phyloP scores from a whole-genome alignment of 2,888 invertebrate genomes.

The Sepiola atlantica region DNA sequence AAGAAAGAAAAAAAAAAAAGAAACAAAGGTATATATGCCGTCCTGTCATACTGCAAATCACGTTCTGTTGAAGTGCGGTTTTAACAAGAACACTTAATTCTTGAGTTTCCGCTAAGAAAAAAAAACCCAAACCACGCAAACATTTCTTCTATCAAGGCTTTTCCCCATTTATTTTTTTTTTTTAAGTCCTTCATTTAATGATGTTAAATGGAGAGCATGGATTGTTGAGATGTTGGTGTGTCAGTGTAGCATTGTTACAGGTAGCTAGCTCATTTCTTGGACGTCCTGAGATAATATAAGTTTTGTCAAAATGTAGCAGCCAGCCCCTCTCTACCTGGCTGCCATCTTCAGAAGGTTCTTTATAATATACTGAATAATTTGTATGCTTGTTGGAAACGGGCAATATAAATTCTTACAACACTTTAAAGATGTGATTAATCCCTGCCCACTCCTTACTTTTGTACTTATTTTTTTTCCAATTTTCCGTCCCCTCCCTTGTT shows the following conservation, averaged over 20 bases:
- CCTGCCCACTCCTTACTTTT: background rate
- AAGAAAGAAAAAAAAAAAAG: background rate
- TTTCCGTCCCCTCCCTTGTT: background rate
- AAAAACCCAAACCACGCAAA: constrained; percentile 8
- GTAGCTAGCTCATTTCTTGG: constrained; percentile 46
- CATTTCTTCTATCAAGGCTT: constrained; percentile 46
- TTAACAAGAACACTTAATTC: constrained; percentile 41
- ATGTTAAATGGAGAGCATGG: constrained; percentile 44
- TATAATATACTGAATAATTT: background rate
- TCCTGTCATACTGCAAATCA: constrained; percentile 47
- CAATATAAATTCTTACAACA: background rate
- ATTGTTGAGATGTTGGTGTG: constrained; percentile 47
- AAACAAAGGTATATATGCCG: constrained; percentile 48
- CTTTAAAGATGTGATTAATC: constrained; percentile 34
- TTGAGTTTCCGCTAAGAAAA: constrained; percentile 44
- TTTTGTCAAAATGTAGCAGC: constrained; percentile 40
- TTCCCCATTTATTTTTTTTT: background rate
- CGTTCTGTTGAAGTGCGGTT: constrained; percentile 44
- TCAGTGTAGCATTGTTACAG: constrained; percentile 48
- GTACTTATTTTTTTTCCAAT: background rate
- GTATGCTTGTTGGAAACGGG: background rate
- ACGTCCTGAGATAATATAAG: constrained; percentile 40
- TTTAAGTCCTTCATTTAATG: background rate
- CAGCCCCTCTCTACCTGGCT: background rate
- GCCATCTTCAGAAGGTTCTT: constrained; percentile 33